phyloP scores from a whole-genome alignment of 2,797 vertebrate genomes.

The Sciurus carolinensis region DNA sequence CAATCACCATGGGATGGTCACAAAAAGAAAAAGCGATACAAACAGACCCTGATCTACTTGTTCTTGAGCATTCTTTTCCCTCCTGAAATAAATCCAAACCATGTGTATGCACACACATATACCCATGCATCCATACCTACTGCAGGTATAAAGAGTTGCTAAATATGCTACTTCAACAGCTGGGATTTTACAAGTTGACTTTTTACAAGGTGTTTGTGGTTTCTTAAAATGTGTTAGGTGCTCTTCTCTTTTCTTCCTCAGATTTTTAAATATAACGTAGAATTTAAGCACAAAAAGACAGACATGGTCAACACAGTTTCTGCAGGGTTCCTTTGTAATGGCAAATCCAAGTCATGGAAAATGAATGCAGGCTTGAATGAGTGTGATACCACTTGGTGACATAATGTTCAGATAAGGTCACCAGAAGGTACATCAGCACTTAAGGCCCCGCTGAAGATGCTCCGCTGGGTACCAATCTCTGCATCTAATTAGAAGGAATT shows the following conservation, averaged over 20 bases:
- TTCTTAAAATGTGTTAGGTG: constrained; percentile 82
- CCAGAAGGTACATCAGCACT: background rate
- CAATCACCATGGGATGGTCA: constrained; percentile 24
- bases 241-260: constrained; percentile 54
- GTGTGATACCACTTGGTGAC: background rate
- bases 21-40: constrained; percentile 65
- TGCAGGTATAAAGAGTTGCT: constrained; percentile 80
- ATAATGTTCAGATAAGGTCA: background rate
- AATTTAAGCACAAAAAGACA: constrained; percentile 65
- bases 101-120: constrained; percentile 30
- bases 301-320: constrained; percentile 28
- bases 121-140: constrained; percentile 62
- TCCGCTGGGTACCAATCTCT: background rate
- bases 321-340: background rate
- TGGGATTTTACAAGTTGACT: constrained; percentile 83
- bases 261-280: constrained; percentile 60
- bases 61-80: constrained; percentile 54
- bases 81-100: constrained; percentile 69
- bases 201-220: constrained; percentile 83
- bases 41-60: constrained; percentile 40
- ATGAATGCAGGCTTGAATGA: background rate
- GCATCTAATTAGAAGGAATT: background rate
- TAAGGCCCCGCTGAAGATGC: background rate
- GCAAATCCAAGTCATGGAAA: background rate
- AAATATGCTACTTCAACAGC: constrained; percentile 83